Evolutionary conservation across 2,113 vertebrate species (phyloP).

Genomic region (Mesocricetus auratus): DNA sequence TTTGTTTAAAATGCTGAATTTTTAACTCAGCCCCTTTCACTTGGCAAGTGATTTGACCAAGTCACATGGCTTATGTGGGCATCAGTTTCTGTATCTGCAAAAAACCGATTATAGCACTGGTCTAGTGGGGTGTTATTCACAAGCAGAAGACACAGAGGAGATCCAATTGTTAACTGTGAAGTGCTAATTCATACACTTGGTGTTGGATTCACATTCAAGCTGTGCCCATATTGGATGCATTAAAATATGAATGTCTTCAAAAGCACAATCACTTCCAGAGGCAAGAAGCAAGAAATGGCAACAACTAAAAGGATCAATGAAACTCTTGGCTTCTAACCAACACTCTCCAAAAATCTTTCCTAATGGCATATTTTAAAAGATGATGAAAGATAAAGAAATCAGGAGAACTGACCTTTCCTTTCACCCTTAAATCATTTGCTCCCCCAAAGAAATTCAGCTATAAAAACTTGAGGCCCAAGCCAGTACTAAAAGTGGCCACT

Average conservation of each 20-base stretch:
- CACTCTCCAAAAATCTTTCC: conserved; percentile 50
- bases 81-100: conserved; percentile 1
- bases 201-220: conserved; percentile 35
- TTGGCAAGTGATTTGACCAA: conserved; percentile 1
- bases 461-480: conserved; percentile 49
- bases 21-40: not conserved
- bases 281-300: conserved; percentile 59
- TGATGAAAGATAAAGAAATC: conserved; percentile 75
- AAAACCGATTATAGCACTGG: not conserved
- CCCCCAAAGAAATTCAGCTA: conserved; percentile 46
- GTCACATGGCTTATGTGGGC: not conserved
- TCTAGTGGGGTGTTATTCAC: not conserved
- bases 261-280: conserved; percentile 47
- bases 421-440: conserved; percentile 63
- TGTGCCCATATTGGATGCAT: not conserved
- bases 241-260: conserved; percentile 50
- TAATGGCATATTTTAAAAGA: conserved; percentile 68
- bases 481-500: conserved; percentile 53
- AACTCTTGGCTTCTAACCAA: conserved; percentile 70
- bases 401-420: conserved; percentile 42
- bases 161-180: not conserved
- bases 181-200: not conserved
- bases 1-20: not conserved
- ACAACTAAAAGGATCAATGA: conserved; percentile 43
- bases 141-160: not conserved